Conservation (phyloP, 2,113 vertebrate species). For the Nerophis ophidion region DNA sequence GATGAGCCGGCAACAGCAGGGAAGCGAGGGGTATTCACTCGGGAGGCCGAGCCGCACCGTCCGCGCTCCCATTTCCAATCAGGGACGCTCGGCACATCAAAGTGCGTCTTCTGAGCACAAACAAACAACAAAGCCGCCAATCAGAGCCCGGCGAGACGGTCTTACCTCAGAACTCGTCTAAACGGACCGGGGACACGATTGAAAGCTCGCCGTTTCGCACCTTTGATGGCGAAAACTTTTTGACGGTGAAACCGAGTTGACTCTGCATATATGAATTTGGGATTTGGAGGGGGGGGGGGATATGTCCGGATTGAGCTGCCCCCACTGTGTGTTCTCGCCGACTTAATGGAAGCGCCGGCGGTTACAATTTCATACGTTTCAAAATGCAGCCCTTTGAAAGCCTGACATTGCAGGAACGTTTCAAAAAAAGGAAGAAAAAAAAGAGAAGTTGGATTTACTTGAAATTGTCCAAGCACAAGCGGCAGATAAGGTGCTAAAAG, state of each 20-base stretch:
- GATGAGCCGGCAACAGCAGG: conserved; percentile 55
- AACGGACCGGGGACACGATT: conserved; percentile 28
- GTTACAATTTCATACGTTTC: conserved; percentile 27
- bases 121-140: conserved; percentile 53
- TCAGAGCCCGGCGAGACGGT: conserved; percentile 46
- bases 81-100: conserved; percentile 61
- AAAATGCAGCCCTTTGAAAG: conserved; percentile 17
- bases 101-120: conserved; percentile 62
- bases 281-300: conserved; percentile 13
- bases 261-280: conserved; percentile 4
- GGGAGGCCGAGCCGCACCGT: conserved; percentile 31
- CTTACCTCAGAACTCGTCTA: conserved; percentile 50
- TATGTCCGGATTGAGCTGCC: conserved; percentile 5
- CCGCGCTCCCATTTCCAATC: conserved; percentile 61
- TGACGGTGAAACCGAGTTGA: conserved; percentile 20
- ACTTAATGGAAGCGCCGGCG: conserved; percentile 5
- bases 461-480: too few relatives aligned
- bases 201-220: conserved; percentile 35
- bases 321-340: conserved; percentile 8
- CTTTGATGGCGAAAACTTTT: conserved; percentile 38
- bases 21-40: conserved; percentile 33
- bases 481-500: too few relatives aligned
- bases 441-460: background rate
- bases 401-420: conserved; percentile 7
- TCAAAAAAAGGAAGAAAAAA: conserved; percentile 1